Percentiles rank a stretch among this genome's conserved stretches.
phyloP scores from a whole-genome alignment of 2,113 vertebrate genomes.

The Podilymbus podiceps region DNA sequence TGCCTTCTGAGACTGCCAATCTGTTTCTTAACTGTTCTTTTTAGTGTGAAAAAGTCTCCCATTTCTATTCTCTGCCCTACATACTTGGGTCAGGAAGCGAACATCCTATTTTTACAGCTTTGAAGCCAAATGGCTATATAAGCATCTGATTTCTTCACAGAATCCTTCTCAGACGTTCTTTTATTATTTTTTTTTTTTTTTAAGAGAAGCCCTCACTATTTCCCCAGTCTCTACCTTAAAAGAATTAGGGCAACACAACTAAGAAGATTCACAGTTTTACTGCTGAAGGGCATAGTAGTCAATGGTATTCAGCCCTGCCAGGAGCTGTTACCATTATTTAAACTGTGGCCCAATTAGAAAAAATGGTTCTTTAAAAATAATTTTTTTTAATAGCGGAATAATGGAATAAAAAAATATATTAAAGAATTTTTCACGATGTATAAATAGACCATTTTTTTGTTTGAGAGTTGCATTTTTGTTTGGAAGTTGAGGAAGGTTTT shows the following conservation, averaged over 20 bases:
- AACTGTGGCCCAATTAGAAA: not conserved
- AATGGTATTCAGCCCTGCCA: not conserved
- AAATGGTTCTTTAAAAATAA: not conserved
- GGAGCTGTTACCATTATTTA: not conserved
- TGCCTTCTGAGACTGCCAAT: slow-evolving; percentile 12
- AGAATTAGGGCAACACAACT: slow-evolving; percentile 54
- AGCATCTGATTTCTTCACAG: slow-evolving; percentile 64
- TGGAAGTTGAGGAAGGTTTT: not conserved
- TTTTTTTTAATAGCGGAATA: not conserved
- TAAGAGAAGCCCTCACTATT: slow-evolving; percentile 8
- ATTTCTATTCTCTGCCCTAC: slow-evolving; percentile 59
- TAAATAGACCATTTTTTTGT: not conserved
- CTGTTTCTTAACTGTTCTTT: slow-evolving; percentile 50
- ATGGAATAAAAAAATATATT: not conserved
- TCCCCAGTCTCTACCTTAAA: slow-evolving; percentile 18
- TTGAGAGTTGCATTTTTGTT: not conserved
- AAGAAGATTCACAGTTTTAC: slow-evolving; percentile 20
- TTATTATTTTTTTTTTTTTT: not conserved
- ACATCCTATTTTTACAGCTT: slow-evolving; percentile 67
- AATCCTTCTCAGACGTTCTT: slow-evolving; percentile 33
- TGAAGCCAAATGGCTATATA: slow-evolving; percentile 54
- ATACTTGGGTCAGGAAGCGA: slow-evolving; percentile 63
- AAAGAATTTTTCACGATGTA: not conserved
- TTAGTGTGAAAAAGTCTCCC: slow-evolving; percentile 52
- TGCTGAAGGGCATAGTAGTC: slow-evolving; percentile 39